Evolutionary conservation across 2,797 vertebrate genomes (phyloP), one percentile per base, ranked within the genome.

Genomic region (Clarias pachynema): DNA sequence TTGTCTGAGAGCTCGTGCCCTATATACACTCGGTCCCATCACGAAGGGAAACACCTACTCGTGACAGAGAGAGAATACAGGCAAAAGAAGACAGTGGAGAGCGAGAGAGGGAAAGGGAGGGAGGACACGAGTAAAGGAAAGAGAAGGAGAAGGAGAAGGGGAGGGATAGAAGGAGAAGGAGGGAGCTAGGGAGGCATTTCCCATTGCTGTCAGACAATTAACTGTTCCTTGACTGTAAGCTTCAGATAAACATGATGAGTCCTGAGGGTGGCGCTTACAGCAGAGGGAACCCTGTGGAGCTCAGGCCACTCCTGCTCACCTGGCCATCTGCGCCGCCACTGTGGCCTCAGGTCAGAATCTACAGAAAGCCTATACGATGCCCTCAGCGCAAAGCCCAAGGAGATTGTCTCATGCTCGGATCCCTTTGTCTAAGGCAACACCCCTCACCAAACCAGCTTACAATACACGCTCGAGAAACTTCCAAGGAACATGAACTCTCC

Each of bases 11-110:
- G 85, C 87, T 93, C 93, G 92, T 92, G 87, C 93, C 91, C 94
- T 95, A 95, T 96, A 95, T 95, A 96, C 91, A 93, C 94, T 94
- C 91, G 88, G 91, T 91, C 92, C 92, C 94, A 95, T 95, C 94
- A 95, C 92, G 87, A 81, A 89, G 91, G 94, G 93, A 94, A 94
- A 94, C 94, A 95, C 94, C 94, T 95, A 93, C 94, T 95, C 91
- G 90, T 91, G 90, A 88, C 86, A 91, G 91, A 56, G 89, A 87
- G 90, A 90, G 78, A 81, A 84, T 40, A 82, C 56, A 82, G 80
- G 53, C 44, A 89, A 69, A 63, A 83, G 56, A 87, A 82, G 81
- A 74, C 80, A 79, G 72, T 82, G 68, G 82, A 49, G 86, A 81
- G 73, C 57, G 74, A 79, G 53, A 72, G 49, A 66, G 49, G 29